Base-by-base conservation (phyloP, 2,888 invertebrate species). In the Hymenopus coronatus region DNA sequence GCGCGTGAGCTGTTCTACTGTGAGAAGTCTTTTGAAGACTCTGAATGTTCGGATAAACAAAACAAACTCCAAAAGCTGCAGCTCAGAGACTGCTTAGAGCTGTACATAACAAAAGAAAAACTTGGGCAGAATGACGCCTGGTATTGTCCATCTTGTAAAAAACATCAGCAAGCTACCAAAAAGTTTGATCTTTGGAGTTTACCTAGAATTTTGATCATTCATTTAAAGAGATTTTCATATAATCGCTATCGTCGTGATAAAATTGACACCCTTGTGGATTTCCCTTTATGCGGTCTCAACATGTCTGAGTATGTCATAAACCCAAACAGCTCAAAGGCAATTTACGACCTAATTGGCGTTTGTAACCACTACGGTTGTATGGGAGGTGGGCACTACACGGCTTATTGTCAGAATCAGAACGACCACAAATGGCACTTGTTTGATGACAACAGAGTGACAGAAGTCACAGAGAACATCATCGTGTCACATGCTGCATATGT, bases 141-240 rank as follows among this genome's bases (percentile, higher is more conserved):
- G 95, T 95, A 94, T 90, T 95, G 95, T 92, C 95, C 95, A 4
- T 91, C 91, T 46, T 95, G 95, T 92, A 94, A 95, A 91, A 93
- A 94, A 90, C 94, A 94, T 91, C 94, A 94, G 90, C 93, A 94
- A 91, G 95, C 95, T 14, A 94, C 94, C 28, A 95, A 95, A 92
- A 95, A 95, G 92, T 94, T 95, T 92, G 95, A 95, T 91, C 91
- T 95, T 33, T 95, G 95, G 95, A 93, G 93, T 28, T 92, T 95
- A 89, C 95, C 95, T 0, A 93, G 93, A 90, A 93, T 95, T n/a
- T 92, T 95, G 20, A 94, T 95, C 84, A 94, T 95, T 84, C 95
- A 95, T 90, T 92, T 95, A 90, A 95, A 95, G 92, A 92, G 95
- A 27, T 95, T 95, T 92, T 94, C 94, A n/a, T 95, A 94, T 92